These are phyloP conservation scores for Andrena bicolor DNA, from an alignment of 2,888 invertebrate genomes.

Conservation along the genomic window DNA sequence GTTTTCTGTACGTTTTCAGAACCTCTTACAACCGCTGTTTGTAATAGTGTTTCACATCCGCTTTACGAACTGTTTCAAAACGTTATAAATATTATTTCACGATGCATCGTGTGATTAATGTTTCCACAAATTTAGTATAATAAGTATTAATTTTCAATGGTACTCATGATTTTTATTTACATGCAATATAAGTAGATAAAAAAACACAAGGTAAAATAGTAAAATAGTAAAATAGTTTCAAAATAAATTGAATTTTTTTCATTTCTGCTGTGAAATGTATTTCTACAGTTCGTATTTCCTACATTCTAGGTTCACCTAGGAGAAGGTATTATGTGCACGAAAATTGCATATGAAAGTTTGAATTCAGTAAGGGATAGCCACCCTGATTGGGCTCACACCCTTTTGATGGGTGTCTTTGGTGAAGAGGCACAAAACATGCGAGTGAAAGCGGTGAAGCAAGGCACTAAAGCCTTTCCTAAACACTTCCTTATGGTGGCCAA, in stretches of 20 bases:
- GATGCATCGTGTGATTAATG: too few relatives aligned
- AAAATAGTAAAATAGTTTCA: not conserved
- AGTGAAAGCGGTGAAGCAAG: not conserved
- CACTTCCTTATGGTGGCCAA: slow-evolving; percentile 27
- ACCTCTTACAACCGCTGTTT: too few relatives aligned
- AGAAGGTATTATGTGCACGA: slow-evolving; percentile 19
- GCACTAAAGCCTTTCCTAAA: slow-evolving; percentile 4
- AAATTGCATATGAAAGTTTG: slow-evolving; percentile 1
- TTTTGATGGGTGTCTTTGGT: slow-evolving; percentile 20
- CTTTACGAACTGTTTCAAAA: too few relatives aligned
- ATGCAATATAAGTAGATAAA: too few relatives aligned
- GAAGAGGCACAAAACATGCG: slow-evolving; percentile 17
- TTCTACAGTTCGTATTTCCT: not conserved
- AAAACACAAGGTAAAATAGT: too few relatives aligned
- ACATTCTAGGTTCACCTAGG: slow-evolving; percentile 12
- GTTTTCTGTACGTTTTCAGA: too few relatives aligned
- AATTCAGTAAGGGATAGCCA: slow-evolving; percentile 8
- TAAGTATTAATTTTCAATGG: too few relatives aligned
- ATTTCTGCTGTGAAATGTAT: slow-evolving; percentile 2
- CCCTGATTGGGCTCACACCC: slow-evolving; percentile 28
- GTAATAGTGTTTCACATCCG: too few relatives aligned
- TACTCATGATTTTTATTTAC: too few relatives aligned
- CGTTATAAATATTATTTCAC: too few relatives aligned
- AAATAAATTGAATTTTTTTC: not conserved
- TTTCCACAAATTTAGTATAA: too few relatives aligned